Evolutionary conservation across 2,888 invertebrate genomes (phyloP), one percentile per base, ranked within the genome.

Genomic region (Philaethria dido): DNA sequence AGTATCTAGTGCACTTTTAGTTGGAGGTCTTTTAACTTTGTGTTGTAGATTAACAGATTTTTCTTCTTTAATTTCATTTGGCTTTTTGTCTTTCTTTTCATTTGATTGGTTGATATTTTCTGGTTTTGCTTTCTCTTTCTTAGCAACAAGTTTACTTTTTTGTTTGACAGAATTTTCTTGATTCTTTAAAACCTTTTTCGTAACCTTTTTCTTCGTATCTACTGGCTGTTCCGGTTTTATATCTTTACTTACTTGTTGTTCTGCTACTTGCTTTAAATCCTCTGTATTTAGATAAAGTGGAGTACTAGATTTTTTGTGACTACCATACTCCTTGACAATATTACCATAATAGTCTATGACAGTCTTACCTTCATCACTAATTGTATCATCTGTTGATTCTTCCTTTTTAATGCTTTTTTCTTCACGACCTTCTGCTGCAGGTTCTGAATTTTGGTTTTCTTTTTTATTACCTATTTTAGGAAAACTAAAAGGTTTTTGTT

Each of bases 271-370:
- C 77, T 94, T 94, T 60, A 95, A 82, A 66, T 95, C 94, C 64
- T 95, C 94, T 6, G 94, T 94, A 74, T 94, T 94, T 22, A 95
- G 87, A 74, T 95, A 95, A 47, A 94, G 82, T 0, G 93, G 93
- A 13, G 93, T 87, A 55, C 86, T 80, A 8, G 89, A 81, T 77
- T 88, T 93, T 70, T 92, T 93, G 16, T 88, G 88, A 66, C 86
- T 88, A 14, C 96, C 95, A 76, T 95, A 95, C 80, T 95, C 96
- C 75, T 94, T 94, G 1, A 97, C 96, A 72, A 97, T 95, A 80
- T 95, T 96, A 18, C 96, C 96, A 77, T 97, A 97, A 80, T 96
- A 96, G 86, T 96, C 96, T 16, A 96, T 95, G 0, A 96, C 95
- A 0, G 95, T 95, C 80, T 93, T 94, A 0, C 94, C 93, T 83